phyloP scores from a whole-genome alignment of 1,140 invertebrate species.

The Drosophila melanica region DNA sequence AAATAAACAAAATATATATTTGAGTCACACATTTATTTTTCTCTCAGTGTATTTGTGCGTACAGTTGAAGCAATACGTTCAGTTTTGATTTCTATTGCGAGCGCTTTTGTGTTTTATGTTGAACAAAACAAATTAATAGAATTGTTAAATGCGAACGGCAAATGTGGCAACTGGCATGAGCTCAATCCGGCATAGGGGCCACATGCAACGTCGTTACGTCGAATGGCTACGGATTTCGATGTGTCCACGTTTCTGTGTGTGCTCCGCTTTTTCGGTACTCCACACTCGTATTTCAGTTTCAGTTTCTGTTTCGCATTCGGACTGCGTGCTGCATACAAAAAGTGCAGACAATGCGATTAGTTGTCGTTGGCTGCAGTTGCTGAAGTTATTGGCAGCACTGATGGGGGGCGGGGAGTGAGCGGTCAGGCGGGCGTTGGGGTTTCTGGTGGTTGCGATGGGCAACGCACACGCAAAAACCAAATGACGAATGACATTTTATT shows the following conservation, averaged over 20 bases:
- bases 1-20: background rate
- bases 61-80: constrained; percentile 17
- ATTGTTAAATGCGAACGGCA: constrained; percentile 78
- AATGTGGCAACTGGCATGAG: constrained; percentile 50
- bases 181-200: no score
- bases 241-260: constrained; percentile 21
- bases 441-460: constrained; percentile 20
- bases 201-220: no score
- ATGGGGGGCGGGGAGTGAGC: constrained; percentile 3
- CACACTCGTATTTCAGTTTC: constrained; percentile 2
- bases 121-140: constrained; percentile 83
- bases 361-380: constrained; percentile 68
- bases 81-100: constrained; percentile 23
- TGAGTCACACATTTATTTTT: background rate
- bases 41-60: constrained; percentile 2
- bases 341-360: constrained; percentile 82
- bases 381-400: constrained; percentile 59
- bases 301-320: constrained; percentile 62
- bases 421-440: background rate
- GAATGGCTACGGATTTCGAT: no score
- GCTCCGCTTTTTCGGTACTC: background rate
- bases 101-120: constrained; percentile 66
- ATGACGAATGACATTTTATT: constrained; percentile 83
- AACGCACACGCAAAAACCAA: constrained; percentile 81
- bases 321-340: constrained; percentile 78